Base-by-base conservation (phyloP, 2,888 invertebrate species). In the Choreutis nemorana region DNA sequence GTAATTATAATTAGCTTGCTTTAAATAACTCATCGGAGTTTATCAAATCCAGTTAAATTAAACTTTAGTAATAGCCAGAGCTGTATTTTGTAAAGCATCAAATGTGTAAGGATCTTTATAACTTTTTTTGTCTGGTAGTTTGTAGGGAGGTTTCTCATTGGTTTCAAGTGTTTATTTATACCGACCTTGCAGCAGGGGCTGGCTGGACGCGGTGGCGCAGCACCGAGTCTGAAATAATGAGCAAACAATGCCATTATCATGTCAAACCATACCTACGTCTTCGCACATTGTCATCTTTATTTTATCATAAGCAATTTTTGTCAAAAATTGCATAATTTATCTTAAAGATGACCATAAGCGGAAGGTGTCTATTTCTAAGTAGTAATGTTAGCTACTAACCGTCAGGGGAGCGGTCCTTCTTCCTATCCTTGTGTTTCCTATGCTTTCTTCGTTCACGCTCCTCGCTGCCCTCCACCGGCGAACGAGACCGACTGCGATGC, bases 401-500 rank as follows among this genome's bases (percentile, higher is more conserved):
- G 54, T 84, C 83, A 36, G 81, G 82, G 12, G 82, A 82, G 31
- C 73, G 72, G 30, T 75, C 72, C 48, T 66, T 68, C 45, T 75
- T 77, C 50, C 77, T 71, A 36, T 78, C 73, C 50, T 81, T 84
- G 55, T 83, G 84, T 52, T 81, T 83, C 48, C 56, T 71, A 44
- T 77, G 78, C 29, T 67, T 67, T 50, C 75, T 78, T 14, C 77
- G 62, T 43, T 79, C 81, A 39, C 82, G 82, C 38, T 84, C 83
- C 38, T 83, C 83, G 30, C 73, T 73, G 31, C 73, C 73, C 9
- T 78, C 77, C 29, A 82, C 53, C 1, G 79, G 77, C 22, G 83
- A 84, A 15, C 82, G 78, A 12, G 85, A 83, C 26, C 83, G 78
- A 59, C 75, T 75, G 48, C 65, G 62, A 34, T 87, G 87, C 53